Base-by-base conservation (phyloP, 2,113 vertebrate genomes). In the Cariama cristata region DNA sequence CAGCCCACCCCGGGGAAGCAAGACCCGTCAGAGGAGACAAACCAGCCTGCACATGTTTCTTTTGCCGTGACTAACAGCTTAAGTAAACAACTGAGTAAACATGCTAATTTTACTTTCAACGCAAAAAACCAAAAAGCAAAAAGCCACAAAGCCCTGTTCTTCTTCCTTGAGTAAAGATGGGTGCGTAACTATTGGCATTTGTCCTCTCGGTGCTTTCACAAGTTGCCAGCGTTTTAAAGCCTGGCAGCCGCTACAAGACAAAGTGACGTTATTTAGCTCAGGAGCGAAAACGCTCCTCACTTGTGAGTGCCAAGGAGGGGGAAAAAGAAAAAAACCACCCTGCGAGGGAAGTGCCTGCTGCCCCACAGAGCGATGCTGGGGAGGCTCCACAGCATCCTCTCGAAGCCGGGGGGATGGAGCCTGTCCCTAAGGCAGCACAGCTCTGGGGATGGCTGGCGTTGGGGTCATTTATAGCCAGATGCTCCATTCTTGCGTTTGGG, bases 321-420 rank as follows among this genome's bases (percentile, higher is more conserved):
- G 28, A 3, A 23, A 84, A 69, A 66, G 14, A 35, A 68, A 74
- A 62, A 62, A 33, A 59, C n/a, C 14, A 68, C 27, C 12, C 79
- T 40, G 27, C 0, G 12, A 58, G 52, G 44, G 53, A 67, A 67
- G 33, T 8, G 8, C 38, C 59, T 84, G 81, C 75, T 55, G 69
- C 38, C 26, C 42, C 2, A 0, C 33, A 18, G 47, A 68, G 49
- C 1, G 4, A 19, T 52, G 42, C 42, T 18, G 19, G 42, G 26
- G 30, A 11, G 5, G 50, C 35, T 87, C 62, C 0, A 0, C 33
- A 35, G 49, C 1, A 1, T 74, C 8, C 0, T 6, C 76, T 60
- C 0, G 0, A 60, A 68, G 30, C 30, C 35, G 22, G 9, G 7
- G n/a, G 32, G 20, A 16, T 0, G 0, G 66, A 84, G 30, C 45